Conservation (phyloP, 64 coral and sea anemone genomes). For the Hydrozoanthus tunicans region DNA sequence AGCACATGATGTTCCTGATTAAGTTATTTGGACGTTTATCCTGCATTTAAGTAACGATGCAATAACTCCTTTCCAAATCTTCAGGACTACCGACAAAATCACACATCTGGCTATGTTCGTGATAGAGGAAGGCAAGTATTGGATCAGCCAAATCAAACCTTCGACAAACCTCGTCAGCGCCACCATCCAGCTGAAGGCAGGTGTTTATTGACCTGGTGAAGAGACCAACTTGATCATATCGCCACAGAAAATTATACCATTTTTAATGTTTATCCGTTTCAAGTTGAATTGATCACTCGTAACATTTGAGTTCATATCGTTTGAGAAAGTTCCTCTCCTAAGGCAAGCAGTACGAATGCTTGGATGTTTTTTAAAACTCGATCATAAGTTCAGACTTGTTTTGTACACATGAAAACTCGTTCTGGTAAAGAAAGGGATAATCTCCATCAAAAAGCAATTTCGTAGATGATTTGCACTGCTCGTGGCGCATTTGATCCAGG, state of each 20-base stretch:
- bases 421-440: not conserved
- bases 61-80: not conserved
- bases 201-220: slow-evolving; percentile 64
- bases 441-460: not conserved
- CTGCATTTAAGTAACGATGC: no score
- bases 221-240: not conserved
- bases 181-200: slow-evolving; percentile 46
- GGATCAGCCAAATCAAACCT: not conserved
- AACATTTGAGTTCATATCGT: no score
- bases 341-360: no score
- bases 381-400: not conserved
- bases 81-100: slow-evolving; percentile 26
- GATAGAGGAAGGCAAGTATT: not conserved
- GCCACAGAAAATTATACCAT: not conserved
- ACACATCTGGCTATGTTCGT: slow-evolving; percentile 4
- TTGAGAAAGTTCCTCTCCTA: no score
- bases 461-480: not conserved
- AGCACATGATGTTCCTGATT: no score
- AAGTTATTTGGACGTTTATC: no score
- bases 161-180: not conserved
- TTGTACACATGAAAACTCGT: no score
- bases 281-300: no score
- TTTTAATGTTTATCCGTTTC: not conserved
- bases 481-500: not conserved
- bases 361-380: not conserved